Base-by-base conservation (phyloP, 2,113 vertebrate genomes). In the Mus spicilegus region DNA sequence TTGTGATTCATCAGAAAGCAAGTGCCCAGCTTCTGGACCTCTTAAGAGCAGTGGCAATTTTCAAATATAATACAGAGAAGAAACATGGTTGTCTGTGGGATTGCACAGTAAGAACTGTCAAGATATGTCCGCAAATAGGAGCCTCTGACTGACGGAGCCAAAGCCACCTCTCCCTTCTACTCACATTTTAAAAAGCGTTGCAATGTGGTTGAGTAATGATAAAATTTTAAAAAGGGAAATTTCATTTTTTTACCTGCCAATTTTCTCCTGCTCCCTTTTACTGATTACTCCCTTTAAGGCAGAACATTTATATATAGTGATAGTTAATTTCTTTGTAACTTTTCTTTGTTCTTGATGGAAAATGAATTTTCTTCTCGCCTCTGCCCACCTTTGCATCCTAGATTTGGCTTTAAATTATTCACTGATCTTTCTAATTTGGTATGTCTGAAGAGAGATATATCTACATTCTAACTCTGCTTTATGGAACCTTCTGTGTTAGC, bases 1-100 rank as follows among this genome's bases (percentile, higher is more conserved):
- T 91, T 89, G 93, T 95, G 95, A 95, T 72, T 95, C 95, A 95
- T 95, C 97, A 96, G 81, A 94, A 92, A 95, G 91, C 94, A 97
- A 97, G 86, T 91, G 89, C 87, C 88, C 85, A 93, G 93, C n/a
- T 96, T 96, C 89, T 70, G 65, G 92, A 30, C 86, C 96, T 95
- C 95, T 97, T 92, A 96, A 92, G 67, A 95, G 88, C 96, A 94
- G 89, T 61, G 81, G 94, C 86, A 96, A 97, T 96, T 97, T 96
- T 97, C 97, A 97, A 91, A 98, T 89, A 96, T 87, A 95, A 95
- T 94, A 75, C 88, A 91, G 69, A 77, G 67, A 96, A 97, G 93
- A 95, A 95, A 89, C 72, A 93, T 49, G 49, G 86, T 89, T 94
- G 93, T 95, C 97, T 95, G 72, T 89, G 73, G 85, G 92, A 96